Conservation (phyloP, 2,888 invertebrate genomes). For the Molanna angustata region DNA sequence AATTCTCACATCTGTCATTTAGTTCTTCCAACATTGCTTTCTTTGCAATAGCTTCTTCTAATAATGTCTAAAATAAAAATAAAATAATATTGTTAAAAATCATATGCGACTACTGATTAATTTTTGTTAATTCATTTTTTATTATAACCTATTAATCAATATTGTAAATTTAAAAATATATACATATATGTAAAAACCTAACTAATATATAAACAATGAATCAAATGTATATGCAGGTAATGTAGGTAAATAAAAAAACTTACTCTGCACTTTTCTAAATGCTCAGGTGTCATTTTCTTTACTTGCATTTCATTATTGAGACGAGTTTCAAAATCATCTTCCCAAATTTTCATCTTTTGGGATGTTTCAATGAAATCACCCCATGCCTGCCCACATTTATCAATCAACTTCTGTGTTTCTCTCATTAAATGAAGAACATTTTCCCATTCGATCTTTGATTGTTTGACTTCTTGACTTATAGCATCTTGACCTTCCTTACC, state of each 20-base stretch:
- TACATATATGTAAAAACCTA: too few relatives aligned
- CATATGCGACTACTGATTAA: too few relatives aligned
- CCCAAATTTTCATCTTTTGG: constrained; percentile 71
- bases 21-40: constrained; percentile 79
- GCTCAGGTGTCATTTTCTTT: constrained; percentile 74
- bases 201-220: too few relatives aligned
- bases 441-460: constrained; percentile 79
- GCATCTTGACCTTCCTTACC: constrained; percentile 81
- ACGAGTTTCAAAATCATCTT: constrained; percentile 66
- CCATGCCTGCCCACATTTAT: constrained; percentile 78
- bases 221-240: neutral
- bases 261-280: constrained; percentile 72
- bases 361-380: constrained; percentile 72
- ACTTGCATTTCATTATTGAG: constrained; percentile 64
- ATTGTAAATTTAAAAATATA: too few relatives aligned
- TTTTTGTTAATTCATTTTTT: too few relatives aligned
- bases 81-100: constrained; percentile 2
- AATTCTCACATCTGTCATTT: constrained; percentile 80
- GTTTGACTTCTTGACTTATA: constrained; percentile 78
- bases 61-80: constrained; percentile 52
- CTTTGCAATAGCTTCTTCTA: constrained; percentile 72
- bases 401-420: constrained; percentile 71
- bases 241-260: constrained; percentile 37
- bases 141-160: too few relatives aligned
- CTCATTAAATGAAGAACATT: constrained; percentile 71